These are phyloP conservation scores for Hiodon tergisus DNA, from an alignment of 2,113 vertebrate species.

Conservation along the genomic window DNA sequence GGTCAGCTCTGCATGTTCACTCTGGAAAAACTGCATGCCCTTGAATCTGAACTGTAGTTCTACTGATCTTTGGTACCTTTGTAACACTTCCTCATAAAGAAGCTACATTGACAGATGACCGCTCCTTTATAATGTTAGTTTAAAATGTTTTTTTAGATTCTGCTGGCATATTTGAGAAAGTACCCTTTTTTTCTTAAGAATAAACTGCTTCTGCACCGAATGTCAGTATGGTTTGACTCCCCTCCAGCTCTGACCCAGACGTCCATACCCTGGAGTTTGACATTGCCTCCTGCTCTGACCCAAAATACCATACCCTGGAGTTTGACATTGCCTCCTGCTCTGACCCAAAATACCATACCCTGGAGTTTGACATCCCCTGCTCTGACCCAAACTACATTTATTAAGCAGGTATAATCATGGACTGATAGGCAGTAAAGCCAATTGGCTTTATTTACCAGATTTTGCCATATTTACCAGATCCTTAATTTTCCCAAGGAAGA, in stretches of 20 bases:
- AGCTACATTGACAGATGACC: neutral
- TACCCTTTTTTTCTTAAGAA: too few species aligned
- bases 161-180: too few species aligned
- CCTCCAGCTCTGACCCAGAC: neutral
- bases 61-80: neutral
- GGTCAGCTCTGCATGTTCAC: constrained; percentile 29
- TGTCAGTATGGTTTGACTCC: neutral
- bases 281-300: too few species aligned
- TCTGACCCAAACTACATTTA: constrained; percentile 50
- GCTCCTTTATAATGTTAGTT: neutral
- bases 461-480: too few species aligned
- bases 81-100: neutral
- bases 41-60: neutral
- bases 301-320: too few species aligned
- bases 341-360: neutral
- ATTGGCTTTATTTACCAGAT: constrained; percentile 43
- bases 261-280: constrained; percentile 44
- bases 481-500: constrained; percentile 5
- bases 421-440: constrained; percentile 28
- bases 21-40: neutral
- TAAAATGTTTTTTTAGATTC: too few species aligned
- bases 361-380: constrained; percentile 43
- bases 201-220: too few species aligned
- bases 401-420: constrained; percentile 57
- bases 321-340: constrained; percentile 45